Evolutionary conservation across 2,888 invertebrate species (phyloP).

Genomic region (Xylocampa areola): DNA sequence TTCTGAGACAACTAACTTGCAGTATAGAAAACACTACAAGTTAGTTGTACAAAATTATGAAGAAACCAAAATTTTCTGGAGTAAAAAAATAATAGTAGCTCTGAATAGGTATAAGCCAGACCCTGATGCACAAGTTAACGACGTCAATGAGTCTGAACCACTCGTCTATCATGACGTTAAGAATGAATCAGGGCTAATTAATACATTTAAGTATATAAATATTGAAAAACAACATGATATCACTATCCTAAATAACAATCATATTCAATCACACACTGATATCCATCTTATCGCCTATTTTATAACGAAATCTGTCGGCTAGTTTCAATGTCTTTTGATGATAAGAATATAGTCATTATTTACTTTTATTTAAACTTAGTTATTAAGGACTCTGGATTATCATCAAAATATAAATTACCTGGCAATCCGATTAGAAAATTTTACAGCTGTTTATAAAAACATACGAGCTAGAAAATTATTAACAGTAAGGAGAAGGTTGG

Average conservation of each 20-base stretch:
- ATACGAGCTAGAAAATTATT: neutral
- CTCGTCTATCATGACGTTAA: no score
- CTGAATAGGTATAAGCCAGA: no score
- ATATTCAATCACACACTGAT: conserved; percentile 16
- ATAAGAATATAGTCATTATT: conserved; percentile 18
- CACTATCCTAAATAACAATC: conserved; percentile 10
- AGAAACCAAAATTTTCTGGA: no score
- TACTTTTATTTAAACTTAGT: conserved; percentile 3
- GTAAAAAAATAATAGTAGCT: no score
- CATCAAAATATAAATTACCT: conserved; percentile 7
- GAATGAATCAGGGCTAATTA: neutral
- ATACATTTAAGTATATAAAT: neutral
- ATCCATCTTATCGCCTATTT: conserved; percentile 44
- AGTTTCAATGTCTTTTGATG: conserved; percentile 41
- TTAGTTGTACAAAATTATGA: no score
- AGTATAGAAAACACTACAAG: no score
- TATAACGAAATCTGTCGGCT: conserved; percentile 32
- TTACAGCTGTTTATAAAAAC: conserved; percentile 32
- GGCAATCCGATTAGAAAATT: conserved; percentile 11
- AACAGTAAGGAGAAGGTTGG: conserved; percentile 15
- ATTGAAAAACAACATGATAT: neutral
- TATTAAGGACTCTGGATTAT: conserved; percentile 11
- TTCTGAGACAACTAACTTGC: no score
- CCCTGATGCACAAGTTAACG: no score
- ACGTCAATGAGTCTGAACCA: no score